phyloP scores from a whole-genome alignment of 2,797 vertebrate genomes.

The Semaprochilodus insignis region DNA sequence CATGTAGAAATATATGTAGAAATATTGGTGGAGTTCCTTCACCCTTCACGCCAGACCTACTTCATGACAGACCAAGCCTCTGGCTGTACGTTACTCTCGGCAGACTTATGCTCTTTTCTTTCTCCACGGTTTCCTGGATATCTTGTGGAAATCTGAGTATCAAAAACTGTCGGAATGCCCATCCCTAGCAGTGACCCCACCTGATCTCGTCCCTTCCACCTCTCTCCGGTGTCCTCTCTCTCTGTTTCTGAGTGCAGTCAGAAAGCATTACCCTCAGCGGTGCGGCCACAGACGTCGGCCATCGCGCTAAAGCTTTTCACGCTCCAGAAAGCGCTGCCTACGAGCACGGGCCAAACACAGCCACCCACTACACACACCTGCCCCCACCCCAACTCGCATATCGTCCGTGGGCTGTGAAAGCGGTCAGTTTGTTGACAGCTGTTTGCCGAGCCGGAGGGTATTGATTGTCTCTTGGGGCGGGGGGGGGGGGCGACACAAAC shows the following conservation, averaged over 20 bases:
- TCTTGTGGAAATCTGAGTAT: too few species aligned
- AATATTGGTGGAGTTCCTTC: too few species aligned
- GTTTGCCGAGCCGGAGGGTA: constrained; percentile 53
- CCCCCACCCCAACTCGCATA: neutral
- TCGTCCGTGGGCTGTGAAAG: constrained; percentile 52
- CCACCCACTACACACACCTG: constrained; percentile 31
- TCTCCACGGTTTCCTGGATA: too few species aligned
- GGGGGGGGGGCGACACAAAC: constrained; percentile 27
- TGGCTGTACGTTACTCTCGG: too few species aligned
- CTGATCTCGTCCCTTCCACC: too few species aligned
- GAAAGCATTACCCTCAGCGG: constrained; percentile 53
- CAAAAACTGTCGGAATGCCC: too few species aligned
- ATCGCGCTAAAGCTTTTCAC: constrained; percentile 46
- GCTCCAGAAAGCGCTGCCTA: constrained; percentile 48
- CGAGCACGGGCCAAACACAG: constrained; percentile 25
- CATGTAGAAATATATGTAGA: too few species aligned
- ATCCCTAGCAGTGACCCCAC: too few species aligned
- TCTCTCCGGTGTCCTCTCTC: neutral
- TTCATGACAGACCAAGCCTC: too few species aligned
- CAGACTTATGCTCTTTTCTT: too few species aligned
- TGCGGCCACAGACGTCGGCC: constrained; percentile 41
- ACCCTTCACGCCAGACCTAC: too few species aligned
- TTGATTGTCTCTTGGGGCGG: constrained; percentile 50
- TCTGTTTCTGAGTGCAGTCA: constrained; percentile 39
- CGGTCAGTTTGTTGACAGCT: constrained; percentile 62